These are phyloP conservation scores for Zingel zingel DNA, from an alignment of 2,113 vertebrate genomes.

Conservation along the genomic window DNA sequence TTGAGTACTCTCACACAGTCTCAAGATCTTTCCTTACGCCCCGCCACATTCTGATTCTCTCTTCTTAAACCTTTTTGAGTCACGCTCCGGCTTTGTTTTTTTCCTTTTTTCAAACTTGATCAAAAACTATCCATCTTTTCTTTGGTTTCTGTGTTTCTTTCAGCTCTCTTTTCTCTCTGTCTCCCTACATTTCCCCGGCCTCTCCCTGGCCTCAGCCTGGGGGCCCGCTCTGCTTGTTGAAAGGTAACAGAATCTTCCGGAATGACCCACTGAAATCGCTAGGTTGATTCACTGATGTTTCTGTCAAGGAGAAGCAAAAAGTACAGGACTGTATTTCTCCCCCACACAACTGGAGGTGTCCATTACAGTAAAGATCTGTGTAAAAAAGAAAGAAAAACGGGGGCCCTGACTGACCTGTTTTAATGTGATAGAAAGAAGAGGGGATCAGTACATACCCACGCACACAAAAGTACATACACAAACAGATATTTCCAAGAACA, in stretches of 20 bases:
- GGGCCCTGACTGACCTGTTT: constrained; percentile 62
- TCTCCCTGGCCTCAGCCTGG: constrained; percentile 76
- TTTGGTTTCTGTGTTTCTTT: constrained; percentile 31
- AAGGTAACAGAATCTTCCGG: constrained; percentile 82
- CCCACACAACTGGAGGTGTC: constrained; percentile 66
- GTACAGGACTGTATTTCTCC: constrained; percentile 63
- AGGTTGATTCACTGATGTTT: constrained; percentile 78
- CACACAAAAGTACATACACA: constrained; percentile 33
- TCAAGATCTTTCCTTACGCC: constrained; percentile 40
- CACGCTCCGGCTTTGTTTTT: constrained; percentile 27
- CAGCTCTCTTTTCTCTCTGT: constrained; percentile 36
- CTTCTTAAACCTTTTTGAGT: neutral
- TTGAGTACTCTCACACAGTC: constrained; percentile 51
- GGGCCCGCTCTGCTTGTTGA: constrained; percentile 77
- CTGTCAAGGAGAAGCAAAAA: constrained; percentile 74
- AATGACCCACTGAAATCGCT: constrained; percentile 80
- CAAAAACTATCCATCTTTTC: constrained; percentile 39
- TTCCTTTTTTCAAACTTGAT: constrained; percentile 18
- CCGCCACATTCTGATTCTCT: neutral
- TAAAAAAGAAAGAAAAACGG: constrained; percentile 36
- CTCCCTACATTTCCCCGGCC: constrained; percentile 57
- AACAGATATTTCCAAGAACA: constrained; percentile 62
- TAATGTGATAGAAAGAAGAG: constrained; percentile 69
- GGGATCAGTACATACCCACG: constrained; percentile 12
- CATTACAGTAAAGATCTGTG: constrained; percentile 67